Evolutionary conservation across 2,888 invertebrate genomes (phyloP).

Genomic region (Amphipoea oculea): DNA sequence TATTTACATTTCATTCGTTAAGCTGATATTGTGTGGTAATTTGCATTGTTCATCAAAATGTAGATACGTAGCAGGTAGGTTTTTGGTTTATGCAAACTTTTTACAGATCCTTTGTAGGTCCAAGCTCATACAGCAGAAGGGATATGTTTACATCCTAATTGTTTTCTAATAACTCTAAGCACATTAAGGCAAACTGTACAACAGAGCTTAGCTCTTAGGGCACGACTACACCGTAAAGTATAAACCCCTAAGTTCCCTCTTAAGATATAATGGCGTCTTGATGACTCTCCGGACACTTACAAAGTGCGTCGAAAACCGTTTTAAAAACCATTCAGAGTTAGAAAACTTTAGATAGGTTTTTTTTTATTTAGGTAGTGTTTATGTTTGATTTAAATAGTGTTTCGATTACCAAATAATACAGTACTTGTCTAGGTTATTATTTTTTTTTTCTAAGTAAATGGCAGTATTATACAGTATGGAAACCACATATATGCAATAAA

Average conservation of each 20-base stretch:
- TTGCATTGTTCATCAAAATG: slow-evolving; percentile 20
- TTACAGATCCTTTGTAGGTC: not conserved
- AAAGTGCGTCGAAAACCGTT: slow-evolving; percentile 8
- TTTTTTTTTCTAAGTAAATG: not conserved
- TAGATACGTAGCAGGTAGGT: slow-evolving; percentile 5
- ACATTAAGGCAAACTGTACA: not conserved
- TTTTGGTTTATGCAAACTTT: not conserved
- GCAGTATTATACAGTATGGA: not conserved
- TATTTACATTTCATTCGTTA: slow-evolving; percentile 26
- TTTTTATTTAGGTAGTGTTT: not conserved
- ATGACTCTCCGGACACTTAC: slow-evolving; percentile 35
- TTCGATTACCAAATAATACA: not conserved
- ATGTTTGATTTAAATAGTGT: not conserved
- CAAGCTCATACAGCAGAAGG: not conserved
- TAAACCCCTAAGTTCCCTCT: slow-evolving; percentile 18
- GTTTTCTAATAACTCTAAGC: not conserved
- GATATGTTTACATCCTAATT: not conserved
- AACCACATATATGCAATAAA: too few relatives aligned
- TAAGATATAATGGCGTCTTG: slow-evolving; percentile 20
- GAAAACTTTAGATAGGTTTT: not conserved
- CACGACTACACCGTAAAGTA: slow-evolving; percentile 22
- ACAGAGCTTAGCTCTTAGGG: not conserved
- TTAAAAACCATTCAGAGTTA: not conserved
- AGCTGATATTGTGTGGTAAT: slow-evolving; percentile 20
- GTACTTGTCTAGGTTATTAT: not conserved